phyloP scores from a whole-genome alignment of 2,888 invertebrate species.

The Aspidiotus rigidus region DNA sequence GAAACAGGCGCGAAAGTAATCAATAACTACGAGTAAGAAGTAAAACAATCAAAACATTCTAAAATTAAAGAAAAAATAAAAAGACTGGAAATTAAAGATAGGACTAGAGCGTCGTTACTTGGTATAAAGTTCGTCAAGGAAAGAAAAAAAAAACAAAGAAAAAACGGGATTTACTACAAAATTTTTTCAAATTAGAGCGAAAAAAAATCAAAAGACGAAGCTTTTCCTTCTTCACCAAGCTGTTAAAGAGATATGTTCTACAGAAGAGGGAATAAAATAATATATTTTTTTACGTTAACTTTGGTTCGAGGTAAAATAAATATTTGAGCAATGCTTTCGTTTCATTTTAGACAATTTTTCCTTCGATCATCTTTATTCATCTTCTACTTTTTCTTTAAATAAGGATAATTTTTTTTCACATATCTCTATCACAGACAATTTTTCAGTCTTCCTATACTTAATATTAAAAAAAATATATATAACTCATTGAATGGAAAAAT shows the following conservation, averaged over 20 bases:
- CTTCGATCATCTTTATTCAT: not conserved
- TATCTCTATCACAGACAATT: slow-evolving; percentile 33
- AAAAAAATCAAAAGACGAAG: not conserved
- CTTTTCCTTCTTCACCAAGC: not conserved
- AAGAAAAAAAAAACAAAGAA: not conserved
- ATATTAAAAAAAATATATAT: not conserved
- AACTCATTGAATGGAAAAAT: no score
- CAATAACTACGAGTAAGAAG: not conserved
- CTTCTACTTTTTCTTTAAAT: slow-evolving; percentile 15
- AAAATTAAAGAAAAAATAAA: not conserved
- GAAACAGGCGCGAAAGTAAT: not conserved
- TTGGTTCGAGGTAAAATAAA: not conserved
- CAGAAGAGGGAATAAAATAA: not conserved
- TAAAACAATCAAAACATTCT: not conserved
- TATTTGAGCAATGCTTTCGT: slow-evolving; percentile 29
- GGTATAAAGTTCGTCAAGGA: not conserved
- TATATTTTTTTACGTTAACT: slow-evolving; percentile 4
- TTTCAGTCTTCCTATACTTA: slow-evolving; percentile 30
- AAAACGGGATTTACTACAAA: not conserved
- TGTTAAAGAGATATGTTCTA: slow-evolving; percentile 13
- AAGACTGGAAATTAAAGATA: slow-evolving; percentile 1
- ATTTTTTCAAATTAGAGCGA: slow-evolving; percentile 1
- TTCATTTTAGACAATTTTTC: slow-evolving; percentile 14
- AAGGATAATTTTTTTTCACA: slow-evolving; percentile 29
- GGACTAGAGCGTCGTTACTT: not conserved